phyloP scores from a whole-genome alignment of 2,113 vertebrate genomes.

The Vireo altiloquus region DNA sequence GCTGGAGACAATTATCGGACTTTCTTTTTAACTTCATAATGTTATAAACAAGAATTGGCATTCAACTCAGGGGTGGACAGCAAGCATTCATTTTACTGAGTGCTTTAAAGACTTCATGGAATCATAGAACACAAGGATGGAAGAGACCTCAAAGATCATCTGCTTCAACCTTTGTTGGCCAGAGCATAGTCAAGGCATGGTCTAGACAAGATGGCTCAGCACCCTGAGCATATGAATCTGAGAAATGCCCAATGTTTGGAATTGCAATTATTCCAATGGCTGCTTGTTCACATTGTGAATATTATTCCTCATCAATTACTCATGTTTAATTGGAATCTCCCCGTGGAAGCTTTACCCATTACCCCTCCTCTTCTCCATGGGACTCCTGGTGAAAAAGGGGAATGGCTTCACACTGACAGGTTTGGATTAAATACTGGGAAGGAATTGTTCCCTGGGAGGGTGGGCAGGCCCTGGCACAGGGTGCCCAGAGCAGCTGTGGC shows the following conservation, averaged over 20 bases:
- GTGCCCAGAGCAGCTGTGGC: neutral
- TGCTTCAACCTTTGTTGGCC: neutral
- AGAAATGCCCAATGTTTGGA: rapidly evolving
- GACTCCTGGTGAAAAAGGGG: neutral
- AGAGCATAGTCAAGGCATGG: neutral
- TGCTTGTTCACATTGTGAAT: neutral
- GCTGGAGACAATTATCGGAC: slow-evolving; percentile 24
- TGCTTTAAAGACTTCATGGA: neutral
- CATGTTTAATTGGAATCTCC: neutral
- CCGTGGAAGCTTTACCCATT: no score
- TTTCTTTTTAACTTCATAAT: slow-evolving; percentile 8
- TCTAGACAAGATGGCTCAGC: neutral
- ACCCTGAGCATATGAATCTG: neutral
- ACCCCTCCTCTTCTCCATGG: neutral
- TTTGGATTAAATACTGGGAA: neutral
- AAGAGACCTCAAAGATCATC: neutral
- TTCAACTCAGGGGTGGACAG: slow-evolving; percentile 9
- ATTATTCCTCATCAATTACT: no score
- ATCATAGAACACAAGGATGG: neutral
- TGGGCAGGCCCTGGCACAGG: neutral
- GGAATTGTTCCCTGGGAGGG: neutral
- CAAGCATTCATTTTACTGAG: slow-evolving; percentile 7
- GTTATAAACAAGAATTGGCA: slow-evolving; percentile 38
- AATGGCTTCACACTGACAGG: neutral
- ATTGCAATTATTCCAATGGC: neutral